A percentile compares a stretch with the other conserved stretches of the same genome.
Conservation (phyloP, 2,113 vertebrate species). For the Caretta caretta region DNA sequence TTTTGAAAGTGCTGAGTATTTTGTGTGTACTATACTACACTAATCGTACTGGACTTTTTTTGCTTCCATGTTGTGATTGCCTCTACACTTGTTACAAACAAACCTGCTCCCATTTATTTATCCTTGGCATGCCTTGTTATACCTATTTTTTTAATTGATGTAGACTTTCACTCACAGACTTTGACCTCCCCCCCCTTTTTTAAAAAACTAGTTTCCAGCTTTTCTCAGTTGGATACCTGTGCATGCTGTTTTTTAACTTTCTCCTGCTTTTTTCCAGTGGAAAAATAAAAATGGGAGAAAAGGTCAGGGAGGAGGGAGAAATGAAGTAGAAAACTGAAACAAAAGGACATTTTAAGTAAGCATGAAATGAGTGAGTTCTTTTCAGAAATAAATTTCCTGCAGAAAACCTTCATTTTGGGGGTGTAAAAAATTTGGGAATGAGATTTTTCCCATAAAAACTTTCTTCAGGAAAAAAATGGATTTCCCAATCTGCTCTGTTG, state of each 20-base stretch:
- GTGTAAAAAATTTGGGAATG: background rate
- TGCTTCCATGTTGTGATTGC: accelerated
- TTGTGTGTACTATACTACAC: background rate
- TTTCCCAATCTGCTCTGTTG: background rate
- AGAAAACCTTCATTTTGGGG: background rate
- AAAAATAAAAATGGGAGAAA: background rate
- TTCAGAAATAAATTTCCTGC: background rate
- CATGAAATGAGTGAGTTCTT: background rate
- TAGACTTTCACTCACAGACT: accelerated
- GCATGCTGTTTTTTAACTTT: background rate
- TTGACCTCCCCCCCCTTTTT: background rate
- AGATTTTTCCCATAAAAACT: background rate
- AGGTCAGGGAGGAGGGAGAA: background rate
- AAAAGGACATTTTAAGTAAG: background rate
- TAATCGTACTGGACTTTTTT: background rate
- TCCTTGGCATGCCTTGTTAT: too few species aligned
- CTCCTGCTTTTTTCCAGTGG: background rate
- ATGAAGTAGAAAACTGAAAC: background rate
- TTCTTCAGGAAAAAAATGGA: background rate
- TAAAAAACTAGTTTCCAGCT: background rate
- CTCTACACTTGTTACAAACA: accelerated
- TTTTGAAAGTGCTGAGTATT: background rate
- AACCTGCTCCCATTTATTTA: background rate
- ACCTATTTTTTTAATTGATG: too few species aligned
- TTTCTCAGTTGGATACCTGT: background rate